These are phyloP conservation scores for Streblospio benedicti DNA, from an alignment of 1,140 invertebrate genomes.

Conservation along the genomic window DNA sequence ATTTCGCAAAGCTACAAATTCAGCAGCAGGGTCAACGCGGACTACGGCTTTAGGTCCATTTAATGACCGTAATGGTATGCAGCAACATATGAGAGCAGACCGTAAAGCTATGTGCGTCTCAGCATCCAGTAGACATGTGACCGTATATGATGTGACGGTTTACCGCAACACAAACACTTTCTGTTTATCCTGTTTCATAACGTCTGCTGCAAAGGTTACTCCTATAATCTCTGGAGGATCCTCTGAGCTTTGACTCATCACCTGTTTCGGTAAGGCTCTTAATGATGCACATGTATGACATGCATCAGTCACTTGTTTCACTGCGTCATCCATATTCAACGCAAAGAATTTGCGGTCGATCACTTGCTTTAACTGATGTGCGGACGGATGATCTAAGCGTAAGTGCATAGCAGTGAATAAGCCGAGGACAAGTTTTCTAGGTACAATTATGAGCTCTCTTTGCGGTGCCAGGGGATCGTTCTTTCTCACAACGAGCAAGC, in stretches of 20 bases:
- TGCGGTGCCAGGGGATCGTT: too few relatives aligned
- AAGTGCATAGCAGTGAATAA: too few relatives aligned
- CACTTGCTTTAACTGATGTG: conserved; percentile 1
- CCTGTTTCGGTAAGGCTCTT: background rate
- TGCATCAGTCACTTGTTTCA: background rate
- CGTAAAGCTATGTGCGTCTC: background rate
- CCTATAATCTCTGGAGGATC: conserved; percentile 17
- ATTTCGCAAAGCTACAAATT: conserved; percentile 15
- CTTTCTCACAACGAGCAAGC: too few relatives aligned
- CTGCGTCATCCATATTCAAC: conserved; percentile 20
- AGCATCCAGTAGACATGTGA: background rate
- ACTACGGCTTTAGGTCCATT: conserved; percentile 17
- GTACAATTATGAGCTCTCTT: too few relatives aligned
- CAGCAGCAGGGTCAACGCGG: conserved; percentile 19
- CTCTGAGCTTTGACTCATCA: conserved; percentile 9
- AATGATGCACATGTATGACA: conserved; percentile 19
- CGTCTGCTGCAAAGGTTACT: conserved; percentile 18
- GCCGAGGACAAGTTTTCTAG: too few relatives aligned
- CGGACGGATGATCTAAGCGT: too few relatives aligned
- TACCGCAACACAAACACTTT: background rate
- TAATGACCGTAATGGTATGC: conserved; percentile 5
- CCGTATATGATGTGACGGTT: background rate
- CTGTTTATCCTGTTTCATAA: background rate
- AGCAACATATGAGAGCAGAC: background rate
- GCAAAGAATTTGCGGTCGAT: conserved; percentile 11